Percentiles rank a stretch among this genome's conserved stretches.
Evolutionary conservation across 2,113 vertebrate genomes (phyloP).

Genomic region (Ploceus nigricollis): DNA sequence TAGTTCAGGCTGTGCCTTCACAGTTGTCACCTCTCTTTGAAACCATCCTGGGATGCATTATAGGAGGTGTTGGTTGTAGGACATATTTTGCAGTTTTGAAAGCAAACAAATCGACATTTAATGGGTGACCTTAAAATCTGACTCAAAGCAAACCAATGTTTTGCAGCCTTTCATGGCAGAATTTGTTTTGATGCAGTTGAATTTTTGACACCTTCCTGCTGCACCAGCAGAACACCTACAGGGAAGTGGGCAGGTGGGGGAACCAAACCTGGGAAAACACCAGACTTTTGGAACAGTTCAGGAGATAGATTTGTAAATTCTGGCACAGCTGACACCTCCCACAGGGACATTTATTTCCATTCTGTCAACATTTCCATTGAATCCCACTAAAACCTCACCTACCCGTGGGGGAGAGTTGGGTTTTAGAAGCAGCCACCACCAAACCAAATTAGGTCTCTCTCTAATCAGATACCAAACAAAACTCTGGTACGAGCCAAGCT

Average conservation of each 20-base stretch:
- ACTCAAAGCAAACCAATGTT: not conserved
- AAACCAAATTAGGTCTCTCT: not conserved
- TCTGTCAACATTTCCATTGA: not conserved
- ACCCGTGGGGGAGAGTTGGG: fast-evolving
- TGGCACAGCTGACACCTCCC: not conserved
- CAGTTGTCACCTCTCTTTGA: not conserved
- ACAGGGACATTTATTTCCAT: not conserved
- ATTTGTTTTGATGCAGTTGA: not conserved
- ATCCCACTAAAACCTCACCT: not conserved
- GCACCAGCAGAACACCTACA: not conserved
- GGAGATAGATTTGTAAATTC: not conserved
- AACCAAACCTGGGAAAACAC: not conserved
- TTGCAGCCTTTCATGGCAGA: not conserved
- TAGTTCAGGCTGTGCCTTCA: not conserved
- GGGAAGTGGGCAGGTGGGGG: not conserved
- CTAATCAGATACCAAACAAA: not conserved
- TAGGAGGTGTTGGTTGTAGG: not conserved
- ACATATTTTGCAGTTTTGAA: not conserved
- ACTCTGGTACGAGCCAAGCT: not conserved
- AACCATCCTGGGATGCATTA: not conserved
- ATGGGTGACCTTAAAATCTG: fast-evolving
- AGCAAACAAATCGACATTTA: not conserved
- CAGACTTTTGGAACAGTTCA: not conserved
- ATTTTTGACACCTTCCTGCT: not conserved
- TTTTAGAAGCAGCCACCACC: not conserved